phyloP scores from a whole-genome alignment of 2,888 invertebrate species.

The Calliopum simillimum region DNA sequence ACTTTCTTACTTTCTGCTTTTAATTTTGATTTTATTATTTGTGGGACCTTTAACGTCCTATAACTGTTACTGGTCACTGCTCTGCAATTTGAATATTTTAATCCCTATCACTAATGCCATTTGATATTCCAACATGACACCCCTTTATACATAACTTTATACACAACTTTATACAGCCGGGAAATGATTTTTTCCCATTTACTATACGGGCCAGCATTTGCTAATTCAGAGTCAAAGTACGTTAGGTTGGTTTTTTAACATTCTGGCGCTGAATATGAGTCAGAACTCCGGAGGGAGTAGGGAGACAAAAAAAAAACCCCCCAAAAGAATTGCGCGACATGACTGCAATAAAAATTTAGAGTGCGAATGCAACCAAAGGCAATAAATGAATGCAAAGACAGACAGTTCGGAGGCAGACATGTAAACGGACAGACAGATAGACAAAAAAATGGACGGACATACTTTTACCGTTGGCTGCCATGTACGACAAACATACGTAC shows the following conservation, averaged over 20 bases:
- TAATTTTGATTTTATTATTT: too few relatives aligned
- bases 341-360: not conserved
- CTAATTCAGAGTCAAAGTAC: not conserved
- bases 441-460: constrained; percentile 5
- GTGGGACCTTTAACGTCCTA: too few relatives aligned
- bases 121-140: too few relatives aligned
- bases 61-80: too few relatives aligned
- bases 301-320: not conserved
- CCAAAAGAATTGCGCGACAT: not conserved
- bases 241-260: too few relatives aligned
- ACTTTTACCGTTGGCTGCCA: constrained; percentile 24
- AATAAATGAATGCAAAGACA: constrained; percentile 4
- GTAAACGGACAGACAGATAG: constrained; percentile 2
- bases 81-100: too few relatives aligned
- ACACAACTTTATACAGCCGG: not conserved
- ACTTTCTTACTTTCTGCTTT: too few relatives aligned
- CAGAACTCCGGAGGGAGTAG: not conserved
- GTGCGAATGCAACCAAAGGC: not conserved
- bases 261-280: not conserved
- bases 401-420: not conserved
- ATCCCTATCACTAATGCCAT: too few relatives aligned
- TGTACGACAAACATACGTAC: not conserved
- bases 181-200: not conserved
- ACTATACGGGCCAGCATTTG: not conserved
- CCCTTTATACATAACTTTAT: not conserved